Conservation (phyloP, 2,888 invertebrate genomes). For the Rapana venosa region DNA sequence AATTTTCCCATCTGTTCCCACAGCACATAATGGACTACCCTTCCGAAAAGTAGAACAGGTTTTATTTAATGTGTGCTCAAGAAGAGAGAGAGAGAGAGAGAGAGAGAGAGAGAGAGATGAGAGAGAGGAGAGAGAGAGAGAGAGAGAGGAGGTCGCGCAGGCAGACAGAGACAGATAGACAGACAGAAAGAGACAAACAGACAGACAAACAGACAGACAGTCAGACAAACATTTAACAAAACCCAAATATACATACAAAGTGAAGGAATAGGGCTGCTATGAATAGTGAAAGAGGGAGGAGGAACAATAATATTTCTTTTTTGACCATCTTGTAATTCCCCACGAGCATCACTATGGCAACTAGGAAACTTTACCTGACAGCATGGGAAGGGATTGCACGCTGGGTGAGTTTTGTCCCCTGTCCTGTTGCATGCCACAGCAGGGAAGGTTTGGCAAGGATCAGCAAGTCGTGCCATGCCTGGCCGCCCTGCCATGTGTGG, state of each 20-base stretch:
- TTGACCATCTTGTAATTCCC: background rate
- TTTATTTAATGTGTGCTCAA: no score
- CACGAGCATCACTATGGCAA: slow-evolving; percentile 1
- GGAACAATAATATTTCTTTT: background rate
- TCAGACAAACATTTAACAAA: no score
- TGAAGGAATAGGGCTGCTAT: no score
- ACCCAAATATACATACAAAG: no score
- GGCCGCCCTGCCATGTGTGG: no score
- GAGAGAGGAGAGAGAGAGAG: background rate
- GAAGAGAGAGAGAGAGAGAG: background rate
- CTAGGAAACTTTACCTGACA: background rate
- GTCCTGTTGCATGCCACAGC: no score
- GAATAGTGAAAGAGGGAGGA: background rate
- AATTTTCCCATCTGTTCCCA: no score
- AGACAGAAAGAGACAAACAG: no score
- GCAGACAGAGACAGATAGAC: background rate
- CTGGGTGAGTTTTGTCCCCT: background rate
- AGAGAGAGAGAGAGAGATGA: background rate
- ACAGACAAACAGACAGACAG: no score
- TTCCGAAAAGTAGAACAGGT: no score
- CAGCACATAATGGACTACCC: no score
- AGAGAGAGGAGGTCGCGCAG: background rate
- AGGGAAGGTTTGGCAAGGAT: background rate
- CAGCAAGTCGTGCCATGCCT: no score
- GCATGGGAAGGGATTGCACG: background rate